Base-by-base conservation (phyloP, 2,888 invertebrate genomes). In the Molanna angustata region DNA sequence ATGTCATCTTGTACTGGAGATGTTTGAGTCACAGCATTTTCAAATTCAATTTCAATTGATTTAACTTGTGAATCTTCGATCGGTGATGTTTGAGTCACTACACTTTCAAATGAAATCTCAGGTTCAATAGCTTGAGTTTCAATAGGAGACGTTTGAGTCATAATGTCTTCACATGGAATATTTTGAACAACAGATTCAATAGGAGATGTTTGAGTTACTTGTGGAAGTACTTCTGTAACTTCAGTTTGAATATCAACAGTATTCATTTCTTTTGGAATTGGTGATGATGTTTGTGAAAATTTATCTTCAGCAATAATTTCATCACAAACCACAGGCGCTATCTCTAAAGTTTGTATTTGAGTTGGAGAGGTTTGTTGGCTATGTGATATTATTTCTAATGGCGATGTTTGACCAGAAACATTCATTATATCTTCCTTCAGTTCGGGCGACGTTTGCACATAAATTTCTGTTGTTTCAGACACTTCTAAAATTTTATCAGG, bases 211-310 rank as follows among this genome's bases (percentile, higher is more conserved):
- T 41, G 41, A 53, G 48, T 35, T 64, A 62, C 39, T 45, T 57
- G 51, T 39, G 48, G 55, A 47, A 54, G 46, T 39, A 49, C 48
- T 58, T 64, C 63, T 57, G 73, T 72, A 27, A 73, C 67, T 59
- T 74, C 73, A 20, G 74, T 78, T 62, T 74, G 70, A 40, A 68
- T 64, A 56, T 78, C 75, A 7, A 69, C 65, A 31, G 70, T 66
- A 46, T 65, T 62, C 11, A 63, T 61, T 60, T 65, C 63, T 1
- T 66, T 55, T 60, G 65, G 59, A 43, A 67, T 64, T 2, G 69
- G 68, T 43, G 74, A 69, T 14, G 71, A 66, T 14, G 80, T 80
- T 62, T 80, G 80, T 37, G 76, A 74, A 59, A 72, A 77, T 52
- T 72, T 77, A 60, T 79, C 78, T 61, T 70, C 73, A 2, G 72